Base-by-base conservation (phyloP, 2,113 vertebrate genomes). In the Antechinus flavipes region DNA sequence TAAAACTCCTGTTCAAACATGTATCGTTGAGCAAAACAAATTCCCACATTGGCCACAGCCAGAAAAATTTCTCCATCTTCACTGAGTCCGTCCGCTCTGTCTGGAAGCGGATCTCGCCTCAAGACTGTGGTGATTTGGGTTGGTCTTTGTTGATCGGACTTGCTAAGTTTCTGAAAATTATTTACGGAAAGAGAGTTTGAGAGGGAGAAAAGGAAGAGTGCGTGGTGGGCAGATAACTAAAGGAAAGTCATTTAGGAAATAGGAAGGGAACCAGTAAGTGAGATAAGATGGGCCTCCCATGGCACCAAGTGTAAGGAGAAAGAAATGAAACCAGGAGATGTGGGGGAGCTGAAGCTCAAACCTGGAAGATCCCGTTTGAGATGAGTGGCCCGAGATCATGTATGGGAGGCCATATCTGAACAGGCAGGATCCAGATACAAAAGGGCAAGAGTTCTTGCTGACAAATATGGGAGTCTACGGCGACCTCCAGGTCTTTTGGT, bases 401-500 rank as follows among this genome's bases (percentile, higher is more conserved):
- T n/a, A n/a, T 25, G 46, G 24, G 9, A 90, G 19, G 89, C 24
- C 3, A 12, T 14, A 11, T 16, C 89, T 25, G 46, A 30, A 30
- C 89, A 50, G 93, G 92, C 91, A 90, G 53, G 93, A 95, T 91
- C 47, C 95, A 46, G 93, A 89, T 54, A 35, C 4, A n/a, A 76
- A n/a, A 76, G 68, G n/a, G n/a, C 42, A 84, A 22, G n/a, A 42
- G 42, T 84, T 23, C n/a, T 11, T 49, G 19, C 93, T 0, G 46
- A 27, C 7, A 9, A 30, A 26, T 90, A 27, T 93, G 30, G 89
- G 49, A 92, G n/a, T 91, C 90, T 94, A n/a, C 5, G 12, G 49
- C 61, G 49, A 50, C 50, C 27, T 0, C 24, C 53, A 94, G 93
- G 68, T 94, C 95, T 93, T 35, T 90, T 96, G 92, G 0, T 94